These are phyloP conservation scores for Psix sp. DNA, from an alignment of 1,140 invertebrate genomes.

Conservation along the genomic window DNA sequence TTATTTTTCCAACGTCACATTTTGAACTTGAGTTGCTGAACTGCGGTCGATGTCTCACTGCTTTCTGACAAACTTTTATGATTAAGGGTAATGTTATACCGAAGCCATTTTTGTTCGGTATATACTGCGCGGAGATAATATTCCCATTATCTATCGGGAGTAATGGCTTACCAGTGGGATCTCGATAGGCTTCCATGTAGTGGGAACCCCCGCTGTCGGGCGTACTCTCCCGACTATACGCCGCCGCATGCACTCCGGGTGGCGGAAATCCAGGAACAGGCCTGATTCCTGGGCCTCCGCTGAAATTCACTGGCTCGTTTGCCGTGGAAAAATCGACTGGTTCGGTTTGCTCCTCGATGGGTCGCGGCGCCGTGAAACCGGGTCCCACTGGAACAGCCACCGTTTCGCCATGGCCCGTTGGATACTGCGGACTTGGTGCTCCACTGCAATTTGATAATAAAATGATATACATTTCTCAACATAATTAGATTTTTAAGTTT, in stretches of 20 bases:
- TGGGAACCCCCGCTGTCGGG: conserved; percentile 89
- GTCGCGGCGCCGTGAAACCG: conserved; percentile 73
- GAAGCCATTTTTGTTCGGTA: conserved; percentile 37
- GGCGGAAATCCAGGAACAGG: conserved; percentile 76
- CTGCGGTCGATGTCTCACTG: conserved; percentile 8
- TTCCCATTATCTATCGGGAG: conserved; percentile 45
- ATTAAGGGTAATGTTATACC: conserved; percentile 40
- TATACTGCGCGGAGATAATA: conserved; percentile 25
- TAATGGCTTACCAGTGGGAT: conserved; percentile 84
- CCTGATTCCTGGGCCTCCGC: conserved; percentile 77
- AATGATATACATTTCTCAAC: background rate
- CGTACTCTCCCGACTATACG: conserved; percentile 89
- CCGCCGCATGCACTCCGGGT: conserved; percentile 77
- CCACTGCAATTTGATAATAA: conserved; percentile 71
- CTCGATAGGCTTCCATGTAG: conserved; percentile 89
- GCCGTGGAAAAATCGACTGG: conserved; percentile 83
- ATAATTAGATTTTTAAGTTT: conserved; percentile 1
- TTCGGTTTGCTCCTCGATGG: conserved; percentile 81
- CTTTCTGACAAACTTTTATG: conserved; percentile 31
- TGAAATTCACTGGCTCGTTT: conserved; percentile 82
- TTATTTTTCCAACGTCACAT: background rate
- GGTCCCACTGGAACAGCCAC: conserved; percentile 75
- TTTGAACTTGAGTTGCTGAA: conserved; percentile 1
- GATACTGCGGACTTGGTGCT: conserved; percentile 81
- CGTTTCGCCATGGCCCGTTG: conserved; percentile 74